Evolutionary conservation across 2,888 invertebrate genomes (phyloP).

Genomic region (Eupithecia pulchellata): DNA sequence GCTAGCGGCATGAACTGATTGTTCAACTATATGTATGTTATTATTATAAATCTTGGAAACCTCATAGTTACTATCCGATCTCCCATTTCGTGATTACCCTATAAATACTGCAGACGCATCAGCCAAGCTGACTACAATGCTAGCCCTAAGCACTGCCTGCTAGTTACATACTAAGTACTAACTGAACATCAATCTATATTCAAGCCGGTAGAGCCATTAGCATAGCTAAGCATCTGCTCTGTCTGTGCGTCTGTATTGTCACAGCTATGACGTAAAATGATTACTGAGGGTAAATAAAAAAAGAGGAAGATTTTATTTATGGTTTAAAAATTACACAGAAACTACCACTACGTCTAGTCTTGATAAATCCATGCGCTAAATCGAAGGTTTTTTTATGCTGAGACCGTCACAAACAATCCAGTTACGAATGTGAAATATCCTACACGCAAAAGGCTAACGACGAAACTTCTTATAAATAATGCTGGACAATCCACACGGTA

Average conservation of each 20-base stretch:
- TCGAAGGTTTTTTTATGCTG: too few relatives aligned
- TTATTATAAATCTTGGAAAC: background rate
- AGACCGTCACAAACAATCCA: too few relatives aligned
- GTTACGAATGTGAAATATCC: too few relatives aligned
- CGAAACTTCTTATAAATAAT: too few relatives aligned
- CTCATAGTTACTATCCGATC: background rate
- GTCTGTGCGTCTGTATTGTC: slow-evolving; percentile 26
- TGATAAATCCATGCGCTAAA: too few relatives aligned
- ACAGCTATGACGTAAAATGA: slow-evolving; percentile 10
- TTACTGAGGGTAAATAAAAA: background rate
- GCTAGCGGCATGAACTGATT: too few relatives aligned
- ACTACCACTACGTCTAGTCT: too few relatives aligned
- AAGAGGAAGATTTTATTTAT: too few relatives aligned
- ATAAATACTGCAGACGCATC: slow-evolving; percentile 29
- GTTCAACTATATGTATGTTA: too few relatives aligned
- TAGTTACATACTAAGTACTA: slow-evolving; percentile 32
- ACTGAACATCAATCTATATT: slow-evolving; percentile 59
- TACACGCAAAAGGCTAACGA: too few relatives aligned
- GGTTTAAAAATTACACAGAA: too few relatives aligned
- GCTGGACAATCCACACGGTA: too few relatives aligned
- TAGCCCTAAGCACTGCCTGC: slow-evolving; percentile 34
- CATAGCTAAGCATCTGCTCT: slow-evolving; percentile 53
- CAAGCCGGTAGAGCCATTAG: slow-evolving; percentile 54
- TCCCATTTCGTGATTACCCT: slow-evolving; percentile 7
- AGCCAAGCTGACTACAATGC: slow-evolving; percentile 32